These are phyloP conservation scores for Tenebrosternarchus preto DNA, from an alignment of 2,113 vertebrate species.

Conservation along the genomic window DNA sequence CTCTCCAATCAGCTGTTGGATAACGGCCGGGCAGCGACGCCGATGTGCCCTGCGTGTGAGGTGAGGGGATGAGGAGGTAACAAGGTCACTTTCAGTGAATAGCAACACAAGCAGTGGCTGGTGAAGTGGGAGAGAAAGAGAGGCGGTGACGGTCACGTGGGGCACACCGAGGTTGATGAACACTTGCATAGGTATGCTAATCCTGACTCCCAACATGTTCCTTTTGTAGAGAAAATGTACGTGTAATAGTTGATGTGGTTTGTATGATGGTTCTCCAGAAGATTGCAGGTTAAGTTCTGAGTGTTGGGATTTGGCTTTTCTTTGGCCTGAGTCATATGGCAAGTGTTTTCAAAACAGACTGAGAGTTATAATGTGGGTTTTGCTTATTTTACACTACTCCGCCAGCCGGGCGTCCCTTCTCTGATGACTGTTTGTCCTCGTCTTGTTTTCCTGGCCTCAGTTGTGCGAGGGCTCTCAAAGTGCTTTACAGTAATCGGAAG, in stretches of 20 bases:
- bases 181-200: no score
- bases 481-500: constrained; percentile 51
- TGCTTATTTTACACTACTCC: constrained; percentile 29
- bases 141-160: background rate
- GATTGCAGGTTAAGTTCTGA: no score
- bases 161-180: background rate
- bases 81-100: constrained; percentile 26
- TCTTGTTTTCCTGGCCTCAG: constrained; percentile 37
- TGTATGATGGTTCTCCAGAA: no score
- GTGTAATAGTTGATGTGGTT: no score
- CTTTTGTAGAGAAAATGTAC: no score
- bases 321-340: background rate
- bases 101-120: constrained; percentile 9
- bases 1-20: constrained; percentile 39
- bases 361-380: constrained; percentile 14
- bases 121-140: constrained; percentile 20
- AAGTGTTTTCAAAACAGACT: constrained; percentile 28
- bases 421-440: constrained; percentile 23
- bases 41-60: constrained; percentile 23
- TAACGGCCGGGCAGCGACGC: constrained; percentile 27
- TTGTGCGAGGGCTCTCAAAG: constrained; percentile 32
- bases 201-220: no score
- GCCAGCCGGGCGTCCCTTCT: background rate
- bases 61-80: constrained; percentile 40
- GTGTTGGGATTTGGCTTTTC: background rate